These are phyloP conservation scores for Thera britannica DNA, from an alignment of 2,888 invertebrate genomes.

Conservation along the genomic window DNA sequence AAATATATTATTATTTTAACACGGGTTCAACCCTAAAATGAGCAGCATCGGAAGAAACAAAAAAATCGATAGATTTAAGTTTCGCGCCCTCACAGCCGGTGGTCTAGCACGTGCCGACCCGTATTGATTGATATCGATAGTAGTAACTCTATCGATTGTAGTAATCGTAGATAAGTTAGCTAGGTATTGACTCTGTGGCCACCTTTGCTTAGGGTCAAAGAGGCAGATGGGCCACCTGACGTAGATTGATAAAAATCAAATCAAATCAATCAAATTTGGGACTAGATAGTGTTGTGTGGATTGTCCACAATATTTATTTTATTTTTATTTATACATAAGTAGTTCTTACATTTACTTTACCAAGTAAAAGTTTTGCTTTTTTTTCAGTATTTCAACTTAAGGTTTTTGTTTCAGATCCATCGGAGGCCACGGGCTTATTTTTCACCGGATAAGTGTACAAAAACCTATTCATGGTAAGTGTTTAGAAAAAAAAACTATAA, in stretches of 20 bases:
- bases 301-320: no score
- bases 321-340: no score
- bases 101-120: slow-evolving; percentile 73
- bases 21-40: slow-evolving; percentile 31
- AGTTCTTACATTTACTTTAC: no score
- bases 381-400: no score
- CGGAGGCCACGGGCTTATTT: slow-evolving; percentile 77
- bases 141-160: slow-evolving; percentile 22
- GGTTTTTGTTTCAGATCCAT: slow-evolving; percentile 68
- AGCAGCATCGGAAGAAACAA: slow-evolving; percentile 28
- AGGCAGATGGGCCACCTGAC: slow-evolving; percentile 15
- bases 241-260: not conserved
- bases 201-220: slow-evolving; percentile 17
- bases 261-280: not conserved
- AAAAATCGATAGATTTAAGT: slow-evolving; percentile 23
- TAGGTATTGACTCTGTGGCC: not conserved
- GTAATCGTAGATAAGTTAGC: slow-evolving; percentile 16
- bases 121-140: slow-evolving; percentile 74
- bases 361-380: no score
- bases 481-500: slow-evolving; percentile 34
- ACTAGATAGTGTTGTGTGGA: no score
- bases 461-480: slow-evolving; percentile 81
- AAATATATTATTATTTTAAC: slow-evolving; percentile 8
- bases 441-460: slow-evolving; percentile 72
- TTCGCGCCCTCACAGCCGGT: slow-evolving; percentile 23